Evolutionary conservation across 2,797 vertebrate species (phyloP).

Genomic region (Phrynocephalus forsythii): DNA sequence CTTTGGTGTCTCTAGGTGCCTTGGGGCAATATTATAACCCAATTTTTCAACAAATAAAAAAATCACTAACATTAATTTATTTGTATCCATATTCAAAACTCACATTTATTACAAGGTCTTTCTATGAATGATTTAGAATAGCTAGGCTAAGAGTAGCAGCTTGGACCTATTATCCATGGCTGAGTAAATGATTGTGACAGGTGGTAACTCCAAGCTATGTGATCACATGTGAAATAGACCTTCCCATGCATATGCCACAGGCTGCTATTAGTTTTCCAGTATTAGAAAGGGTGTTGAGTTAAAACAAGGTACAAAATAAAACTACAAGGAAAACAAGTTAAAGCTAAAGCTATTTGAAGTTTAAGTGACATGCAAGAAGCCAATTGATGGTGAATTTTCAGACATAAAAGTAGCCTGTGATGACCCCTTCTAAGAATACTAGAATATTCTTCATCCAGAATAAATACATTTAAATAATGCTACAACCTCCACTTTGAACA

Average conservation of each 20-base stretch:
- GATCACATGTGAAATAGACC: background rate
- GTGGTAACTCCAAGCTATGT: background rate
- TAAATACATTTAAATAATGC: constrained; percentile 32
- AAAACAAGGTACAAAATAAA: background rate
- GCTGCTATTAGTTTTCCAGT: background rate
- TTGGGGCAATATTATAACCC: too few species aligned
- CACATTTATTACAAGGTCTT: background rate
- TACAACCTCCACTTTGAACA: constrained; percentile 9
- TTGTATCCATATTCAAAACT: background rate
- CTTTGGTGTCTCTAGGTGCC: too few species aligned
- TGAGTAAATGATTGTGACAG: background rate
- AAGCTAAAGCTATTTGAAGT: constrained; percentile 3
- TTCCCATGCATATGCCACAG: background rate
- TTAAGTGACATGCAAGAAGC: constrained; percentile 28
- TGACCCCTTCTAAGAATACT: constrained; percentile 17
- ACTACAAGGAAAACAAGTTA: constrained; percentile 18
- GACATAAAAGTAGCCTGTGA: background rate
- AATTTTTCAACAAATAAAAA: too few species aligned
- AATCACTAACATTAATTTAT: too few species aligned
- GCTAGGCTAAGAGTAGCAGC: background rate
- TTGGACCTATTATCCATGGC: background rate
- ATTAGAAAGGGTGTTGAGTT: background rate
- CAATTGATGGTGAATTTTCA: constrained; percentile 39
- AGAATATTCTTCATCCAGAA: constrained; percentile 49
- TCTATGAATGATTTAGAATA: background rate